Percentiles rank a stretch among this genome's conserved stretches.
Conservation (phyloP, 1,140 invertebrate species). For the Drosophila sucinea region DNA sequence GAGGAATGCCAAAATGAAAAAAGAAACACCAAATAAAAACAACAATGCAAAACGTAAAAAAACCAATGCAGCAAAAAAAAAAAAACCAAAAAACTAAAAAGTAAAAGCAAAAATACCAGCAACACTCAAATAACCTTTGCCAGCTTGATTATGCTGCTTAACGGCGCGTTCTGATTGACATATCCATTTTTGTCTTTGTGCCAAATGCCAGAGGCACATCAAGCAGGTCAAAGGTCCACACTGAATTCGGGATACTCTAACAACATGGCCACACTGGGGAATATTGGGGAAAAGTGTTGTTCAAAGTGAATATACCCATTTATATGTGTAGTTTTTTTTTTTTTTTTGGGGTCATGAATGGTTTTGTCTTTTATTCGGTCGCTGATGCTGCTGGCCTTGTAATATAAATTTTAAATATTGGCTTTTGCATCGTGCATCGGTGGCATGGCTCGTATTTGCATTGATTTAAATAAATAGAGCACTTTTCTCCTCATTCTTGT, state of each 20-base stretch:
- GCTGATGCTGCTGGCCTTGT: background rate
- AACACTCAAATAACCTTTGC: slow-evolving; percentile 31
- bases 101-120: slow-evolving; percentile 10
- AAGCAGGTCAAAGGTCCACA: background rate
- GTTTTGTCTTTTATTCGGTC: slow-evolving; percentile 12
- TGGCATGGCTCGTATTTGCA: background rate
- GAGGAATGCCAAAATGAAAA: too few relatives aligned
- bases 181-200: slow-evolving; percentile 49
- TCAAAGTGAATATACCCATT: background rate
- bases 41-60: background rate
- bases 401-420: slow-evolving; percentile 41
- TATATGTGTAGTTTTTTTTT: background rate
- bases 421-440: slow-evolving; percentile 1
- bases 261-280: background rate
- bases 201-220: slow-evolving; percentile 21
- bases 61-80: slow-evolving; percentile 19
- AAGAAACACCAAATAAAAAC: background rate
- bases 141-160: slow-evolving; percentile 66
- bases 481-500: background rate
- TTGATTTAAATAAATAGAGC: slow-evolving; percentile 16
- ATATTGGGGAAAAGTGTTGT: background rate
- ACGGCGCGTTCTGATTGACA: slow-evolving; percentile 59
- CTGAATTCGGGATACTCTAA: background rate
- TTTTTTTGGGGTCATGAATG: background rate
- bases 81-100: slow-evolving; percentile 9